Evolutionary conservation across 2,797 vertebrate genomes (phyloP).

Genomic region (Rachycentron canadum): DNA sequence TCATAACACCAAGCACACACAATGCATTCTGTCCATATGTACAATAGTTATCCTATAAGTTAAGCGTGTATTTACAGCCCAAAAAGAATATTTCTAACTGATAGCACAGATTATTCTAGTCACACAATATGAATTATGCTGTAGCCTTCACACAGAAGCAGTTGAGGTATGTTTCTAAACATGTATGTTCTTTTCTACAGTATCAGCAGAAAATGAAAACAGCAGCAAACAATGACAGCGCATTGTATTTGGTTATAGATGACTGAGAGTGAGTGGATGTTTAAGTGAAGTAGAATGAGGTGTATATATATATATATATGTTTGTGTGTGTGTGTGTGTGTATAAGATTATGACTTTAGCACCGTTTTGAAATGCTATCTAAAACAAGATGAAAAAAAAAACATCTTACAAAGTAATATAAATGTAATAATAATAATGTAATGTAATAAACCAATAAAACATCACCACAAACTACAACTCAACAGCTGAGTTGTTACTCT

Average conservation of each 20-base stretch:
- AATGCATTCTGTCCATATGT: conserved; percentile 48
- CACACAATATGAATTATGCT: conserved; percentile 7
- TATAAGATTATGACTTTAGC: conserved; percentile 34
- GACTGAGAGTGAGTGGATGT: conserved; percentile 24
- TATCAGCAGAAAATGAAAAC: conserved; percentile 16
- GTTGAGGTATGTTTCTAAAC: conserved; percentile 48
- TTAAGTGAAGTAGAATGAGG: conserved; percentile 29
- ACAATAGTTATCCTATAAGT: conserved; percentile 17
- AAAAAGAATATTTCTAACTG: conserved; percentile 15
- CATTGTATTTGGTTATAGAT: conserved; percentile 46
- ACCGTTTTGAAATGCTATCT: conserved; percentile 22
- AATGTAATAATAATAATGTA: too few species aligned
- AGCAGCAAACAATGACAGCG: conserved; percentile 20
- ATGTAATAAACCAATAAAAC: not conserved
- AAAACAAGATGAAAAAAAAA: not conserved
- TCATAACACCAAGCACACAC: conserved; percentile 53
- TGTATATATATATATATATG: too few species aligned
- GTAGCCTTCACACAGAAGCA: conserved; percentile 30
- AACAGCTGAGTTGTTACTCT: not conserved
- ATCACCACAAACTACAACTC: not conserved
- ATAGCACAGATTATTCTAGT: conserved; percentile 11
- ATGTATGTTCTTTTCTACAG: conserved; percentile 13
- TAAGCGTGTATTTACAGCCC: conserved; percentile 57
- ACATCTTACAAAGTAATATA: not conserved
- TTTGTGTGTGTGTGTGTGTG: too few species aligned